Base-by-base conservation (phyloP, 92 coral and sea anemone genomes). In the Palythoa heliodiscus region DNA sequence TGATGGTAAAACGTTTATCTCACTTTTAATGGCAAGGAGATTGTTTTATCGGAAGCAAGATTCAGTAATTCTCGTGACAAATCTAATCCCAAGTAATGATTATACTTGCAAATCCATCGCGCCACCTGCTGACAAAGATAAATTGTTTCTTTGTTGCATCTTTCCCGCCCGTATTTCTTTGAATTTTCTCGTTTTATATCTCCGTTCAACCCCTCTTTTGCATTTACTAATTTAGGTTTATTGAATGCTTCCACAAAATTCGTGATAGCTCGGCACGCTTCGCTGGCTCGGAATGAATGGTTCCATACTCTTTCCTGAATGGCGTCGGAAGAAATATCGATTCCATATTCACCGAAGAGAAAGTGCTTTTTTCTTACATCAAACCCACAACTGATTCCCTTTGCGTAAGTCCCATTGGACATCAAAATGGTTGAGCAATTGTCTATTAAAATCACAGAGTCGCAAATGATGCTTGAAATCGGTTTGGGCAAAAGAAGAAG, bases 51-150 rank as follows among this genome's bases (percentile, higher is more conserved):
- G 4, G 57, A 52, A 13, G 55, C 84, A 24, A 80, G 6, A 13
- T 80, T 66, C 60, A 64, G 11, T 22, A 80, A 63, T 22, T 80
- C 73, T 43, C 66, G 64, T 4, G 74, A 64, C 16, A 80, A 52
- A 13, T 67, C 74, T 6, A 80, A 25, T 15, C 75, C 74, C 74
- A 80, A 50, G 16, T 60, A 66, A 35, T 66, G 84, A 80, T 66
- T 80, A 70, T 80, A 80, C 60, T 80, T 80, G 74, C 70, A 48
- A 80, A 80, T 80, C 84, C 84, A 80, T 66, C 74, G 11, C 4
- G 74, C 84, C n/a, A 80, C 84, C 58, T 80, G 84, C 24, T 80
- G 84, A 68, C 66, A 80, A n/a, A 80, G 29, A 23, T 80, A 80
- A 48, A 43, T 67, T 3, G 10, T 22, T 80, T 80, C 84, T 24